These are phyloP conservation scores for Ceyx melanurus DNA, from an alignment of 2,113 vertebrate species.

Conservation along the genomic window DNA sequence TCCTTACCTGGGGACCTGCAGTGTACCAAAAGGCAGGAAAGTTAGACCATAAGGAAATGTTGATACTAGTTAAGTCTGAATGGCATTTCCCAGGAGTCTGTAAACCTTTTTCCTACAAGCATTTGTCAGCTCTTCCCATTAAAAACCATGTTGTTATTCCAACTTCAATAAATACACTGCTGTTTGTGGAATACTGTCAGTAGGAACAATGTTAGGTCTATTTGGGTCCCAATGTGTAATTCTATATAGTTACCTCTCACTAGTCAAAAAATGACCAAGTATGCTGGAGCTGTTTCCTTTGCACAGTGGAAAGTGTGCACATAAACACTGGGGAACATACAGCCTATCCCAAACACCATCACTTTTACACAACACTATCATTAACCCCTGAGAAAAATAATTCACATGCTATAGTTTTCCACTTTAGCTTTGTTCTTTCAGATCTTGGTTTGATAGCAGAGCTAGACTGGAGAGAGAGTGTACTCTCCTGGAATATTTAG, in stretches of 20 bases:
- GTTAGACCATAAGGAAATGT: background rate
- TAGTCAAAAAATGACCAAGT: background rate
- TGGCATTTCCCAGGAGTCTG: background rate
- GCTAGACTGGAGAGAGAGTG: background rate
- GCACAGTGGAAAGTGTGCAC: background rate
- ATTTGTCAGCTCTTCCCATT: background rate
- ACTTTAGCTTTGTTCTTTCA: background rate
- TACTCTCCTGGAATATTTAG: background rate
- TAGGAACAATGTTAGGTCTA: background rate
- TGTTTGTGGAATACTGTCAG: background rate
- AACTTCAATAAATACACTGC: background rate
- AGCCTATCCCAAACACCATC: background rate
- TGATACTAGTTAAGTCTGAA: background rate
- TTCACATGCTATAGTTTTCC: rapidly evolving
- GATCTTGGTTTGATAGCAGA: background rate
- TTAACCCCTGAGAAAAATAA: background rate
- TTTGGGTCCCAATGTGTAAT: background rate
- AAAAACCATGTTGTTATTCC: background rate
- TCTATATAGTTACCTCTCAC: background rate
- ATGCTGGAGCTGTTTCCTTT: background rate
- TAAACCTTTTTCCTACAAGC: background rate
- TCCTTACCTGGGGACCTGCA: background rate
- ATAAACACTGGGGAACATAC: background rate
- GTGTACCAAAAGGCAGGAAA: background rate
- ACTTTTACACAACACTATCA: background rate